Evolutionary conservation across 1,140 invertebrate genomes (phyloP), one percentile per base, ranked within the genome.

Genomic region (Hestina assimilis): DNA sequence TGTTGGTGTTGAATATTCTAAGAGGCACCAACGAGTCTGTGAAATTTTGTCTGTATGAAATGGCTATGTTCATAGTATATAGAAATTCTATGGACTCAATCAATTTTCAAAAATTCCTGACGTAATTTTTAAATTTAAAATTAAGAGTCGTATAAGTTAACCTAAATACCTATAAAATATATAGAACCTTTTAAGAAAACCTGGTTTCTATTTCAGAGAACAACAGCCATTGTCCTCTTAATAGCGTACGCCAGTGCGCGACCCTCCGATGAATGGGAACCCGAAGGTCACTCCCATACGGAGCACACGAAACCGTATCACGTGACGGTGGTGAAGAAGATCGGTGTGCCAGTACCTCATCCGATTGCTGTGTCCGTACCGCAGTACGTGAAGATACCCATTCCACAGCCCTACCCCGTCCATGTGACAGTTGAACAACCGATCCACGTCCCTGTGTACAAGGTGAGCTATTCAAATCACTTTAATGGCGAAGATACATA

Each of bases 401-500:
- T 95, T 19, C 93, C 93, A 0, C 93, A 95, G 48, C 93, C 93
- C 4, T 94, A 94, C 74, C 92, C 93, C 8, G 92, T 93, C 7
- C 92, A 93, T 58, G 90, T 95, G 1, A 90, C 91, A 2, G 91
- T 94, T 26, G 92, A 94, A 23, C 92, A 94, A 74, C 93, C 93
- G 43, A 93, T 94, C 31, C 91, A 94, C 12, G 90, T 95, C 0
- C 93, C 94, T 31, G 91, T 94, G 20, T 92, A 94, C 57, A 94
- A 94, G 82, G 90, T 92, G 52, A 89, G 91, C n/a, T 48, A 6
- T 40, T 15, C 29, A 50, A 41, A 58, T 58, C 1, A 20, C n/a
- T 28, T 28, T 1, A 28, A 28, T n/a, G n/a, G n/a, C n/a, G n/a
- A n/a, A n/a, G n/a, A n/a, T n/a, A n/a, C n/a, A n/a, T n/a, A n/a